phyloP scores from a whole-genome alignment of 2,113 vertebrate genomes.

The Equus przewalskii region DNA sequence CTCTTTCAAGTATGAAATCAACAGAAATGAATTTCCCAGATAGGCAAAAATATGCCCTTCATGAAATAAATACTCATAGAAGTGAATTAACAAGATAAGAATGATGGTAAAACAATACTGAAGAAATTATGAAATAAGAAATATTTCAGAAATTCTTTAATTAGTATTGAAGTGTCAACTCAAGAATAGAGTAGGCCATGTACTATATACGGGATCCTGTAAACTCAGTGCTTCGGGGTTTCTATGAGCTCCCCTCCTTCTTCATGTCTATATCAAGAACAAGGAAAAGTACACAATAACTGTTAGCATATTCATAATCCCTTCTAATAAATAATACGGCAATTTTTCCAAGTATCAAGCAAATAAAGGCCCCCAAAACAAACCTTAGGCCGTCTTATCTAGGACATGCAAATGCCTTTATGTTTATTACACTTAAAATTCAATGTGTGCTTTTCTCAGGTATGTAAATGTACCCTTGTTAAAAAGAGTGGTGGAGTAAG shows the following conservation, averaged over 20 bases:
- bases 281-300: neutral
- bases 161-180: neutral
- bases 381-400: neutral
- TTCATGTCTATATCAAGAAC: neutral
- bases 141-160: neutral
- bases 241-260: neutral
- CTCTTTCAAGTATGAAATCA: constrained; percentile 13
- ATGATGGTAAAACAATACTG: neutral
- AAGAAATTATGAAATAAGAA: neutral
- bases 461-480: neutral
- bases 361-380: neutral
- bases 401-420: neutral
- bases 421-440: neutral
- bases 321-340: neutral
- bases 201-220: neutral
- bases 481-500: neutral
- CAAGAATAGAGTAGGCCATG: neutral
- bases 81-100: neutral
- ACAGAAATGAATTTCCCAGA: neutral
- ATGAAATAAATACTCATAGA: neutral
- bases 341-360: neutral
- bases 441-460: neutral
- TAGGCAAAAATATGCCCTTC: neutral
- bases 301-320: neutral
- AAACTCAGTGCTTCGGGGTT: neutral